A percentile compares a stretch with the other conserved stretches of the same genome.
phyloP scores from a whole-genome alignment of 1,140 invertebrate genomes.

The Portunus trituberculatus region DNA sequence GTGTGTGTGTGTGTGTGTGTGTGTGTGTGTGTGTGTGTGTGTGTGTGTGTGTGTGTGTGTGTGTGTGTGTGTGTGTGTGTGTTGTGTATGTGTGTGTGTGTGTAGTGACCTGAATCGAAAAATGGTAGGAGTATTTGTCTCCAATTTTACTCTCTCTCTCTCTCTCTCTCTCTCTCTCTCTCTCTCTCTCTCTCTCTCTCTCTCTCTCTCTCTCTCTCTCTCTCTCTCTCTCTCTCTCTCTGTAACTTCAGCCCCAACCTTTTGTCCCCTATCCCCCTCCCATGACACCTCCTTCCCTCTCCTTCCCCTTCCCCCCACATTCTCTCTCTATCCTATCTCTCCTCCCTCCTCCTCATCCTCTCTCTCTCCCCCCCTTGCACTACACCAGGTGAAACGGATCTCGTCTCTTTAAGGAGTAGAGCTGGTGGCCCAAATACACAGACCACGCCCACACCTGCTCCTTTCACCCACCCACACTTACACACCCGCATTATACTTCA shows the following conservation, averaged over 20 bases:
- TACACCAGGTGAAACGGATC: too few species aligned
- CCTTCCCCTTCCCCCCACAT: neutral
- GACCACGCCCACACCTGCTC: too few species aligned
- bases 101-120: neutral
- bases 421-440: too few species aligned
- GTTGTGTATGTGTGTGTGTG: too few species aligned
- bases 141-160: neutral
- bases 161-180: slow-evolving; percentile 5
- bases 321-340: neutral
- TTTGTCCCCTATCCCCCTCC: neutral
- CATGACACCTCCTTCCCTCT: too few species aligned
- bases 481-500: neutral
- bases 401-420: too few species aligned
- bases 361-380: neutral
- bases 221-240: slow-evolving; percentile 11
- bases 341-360: neutral
- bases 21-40: too few species aligned
- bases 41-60: too few species aligned
- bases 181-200: neutral
- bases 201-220: neutral
- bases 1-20: too few species aligned
- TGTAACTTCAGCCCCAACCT: neutral
- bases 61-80: too few species aligned
- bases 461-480: neutral
- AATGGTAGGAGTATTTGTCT: slow-evolving; percentile 12